phyloP scores from a whole-genome alignment of 1,140 invertebrate genomes.

The Yoshiicerus persimilis region DNA sequence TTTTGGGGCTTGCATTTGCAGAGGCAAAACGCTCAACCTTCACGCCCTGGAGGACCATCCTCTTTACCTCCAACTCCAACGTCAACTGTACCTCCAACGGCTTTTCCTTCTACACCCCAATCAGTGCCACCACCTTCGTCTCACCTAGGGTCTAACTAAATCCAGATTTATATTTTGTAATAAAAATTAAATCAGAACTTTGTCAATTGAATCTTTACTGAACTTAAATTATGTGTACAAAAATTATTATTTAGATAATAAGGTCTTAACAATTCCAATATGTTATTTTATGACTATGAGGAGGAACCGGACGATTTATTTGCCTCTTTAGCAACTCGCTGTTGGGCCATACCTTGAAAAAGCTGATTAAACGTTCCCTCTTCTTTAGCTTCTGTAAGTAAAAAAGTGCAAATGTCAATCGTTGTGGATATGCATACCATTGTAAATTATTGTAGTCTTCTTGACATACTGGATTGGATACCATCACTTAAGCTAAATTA shows the following conservation, averaged over 20 bases:
- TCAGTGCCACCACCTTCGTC: neutral
- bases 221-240: neutral
- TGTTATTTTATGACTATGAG: neutral
- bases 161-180: too few relatives aligned
- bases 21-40: constrained; percentile 37
- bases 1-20: too few relatives aligned
- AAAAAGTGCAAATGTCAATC: neutral
- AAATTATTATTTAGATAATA: too few relatives aligned
- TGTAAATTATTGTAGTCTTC: too few relatives aligned
- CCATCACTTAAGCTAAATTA: too few relatives aligned
- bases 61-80: constrained; percentile 26
- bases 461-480: too few relatives aligned
- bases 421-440: too few relatives aligned
- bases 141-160: neutral
- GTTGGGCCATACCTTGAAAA: neutral
- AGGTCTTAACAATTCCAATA: too few relatives aligned
- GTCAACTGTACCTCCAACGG: neutral
- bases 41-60: neutral
- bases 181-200: too few relatives aligned
- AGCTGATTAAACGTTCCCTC: neutral
- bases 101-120: neutral
- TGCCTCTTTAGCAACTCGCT: neutral
- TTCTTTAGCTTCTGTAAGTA: neutral
- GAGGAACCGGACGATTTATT: neutral
- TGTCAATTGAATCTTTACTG: too few relatives aligned